Base-by-base conservation (phyloP, 23 tunicate species). In the Trididemnum clinides region DNA sequence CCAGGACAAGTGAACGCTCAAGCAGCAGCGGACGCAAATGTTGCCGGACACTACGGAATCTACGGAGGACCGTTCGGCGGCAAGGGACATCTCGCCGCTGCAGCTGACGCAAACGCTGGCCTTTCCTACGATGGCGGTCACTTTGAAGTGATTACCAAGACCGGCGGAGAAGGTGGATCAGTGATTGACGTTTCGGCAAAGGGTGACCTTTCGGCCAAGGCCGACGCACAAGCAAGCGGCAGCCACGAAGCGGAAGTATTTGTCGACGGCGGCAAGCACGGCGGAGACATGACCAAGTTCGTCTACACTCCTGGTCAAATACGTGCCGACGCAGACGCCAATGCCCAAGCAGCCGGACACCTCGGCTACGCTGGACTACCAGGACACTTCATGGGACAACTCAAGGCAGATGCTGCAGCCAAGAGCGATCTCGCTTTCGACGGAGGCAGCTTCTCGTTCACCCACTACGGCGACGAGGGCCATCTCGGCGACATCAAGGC, bases 211-310 rank as follows among this genome's bases (percentile, higher is more conserved):
- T 36, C 75, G 31, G 75, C 75, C 6, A 32, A 32, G 36, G 75
- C 75, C 10, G 75, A 3, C n/a, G 75, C 75, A 30, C 37, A 15
- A 29, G 75, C 75, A 66, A 66, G 37, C 37, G 75, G 75, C 75
- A 66, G 75, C 22, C 75, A 66, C 6, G 75, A 6, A 4, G 75
- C 75, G 4, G 75, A 66, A 36, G 75, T 66, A 2, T 28, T 28
- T 6, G 75, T 66, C 5, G 19, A 15, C 10, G 37, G 37, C 75
- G 75, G 31, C 75, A 37, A 32, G 10, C 37, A 37, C 37, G 12
- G n/a, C 12, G 75, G 37, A 66, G 10, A 15, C 30, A 5, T 29
- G n/a, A 66, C 75, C 75, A 32, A 66, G 75, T 29, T 32, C 25
- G 37, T 66, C 37, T 66, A 29, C 75, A 37, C 31, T 66, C 75